phyloP scores from a whole-genome alignment of 2,113 vertebrate genomes.

The Uropsilus gracilis region DNA sequence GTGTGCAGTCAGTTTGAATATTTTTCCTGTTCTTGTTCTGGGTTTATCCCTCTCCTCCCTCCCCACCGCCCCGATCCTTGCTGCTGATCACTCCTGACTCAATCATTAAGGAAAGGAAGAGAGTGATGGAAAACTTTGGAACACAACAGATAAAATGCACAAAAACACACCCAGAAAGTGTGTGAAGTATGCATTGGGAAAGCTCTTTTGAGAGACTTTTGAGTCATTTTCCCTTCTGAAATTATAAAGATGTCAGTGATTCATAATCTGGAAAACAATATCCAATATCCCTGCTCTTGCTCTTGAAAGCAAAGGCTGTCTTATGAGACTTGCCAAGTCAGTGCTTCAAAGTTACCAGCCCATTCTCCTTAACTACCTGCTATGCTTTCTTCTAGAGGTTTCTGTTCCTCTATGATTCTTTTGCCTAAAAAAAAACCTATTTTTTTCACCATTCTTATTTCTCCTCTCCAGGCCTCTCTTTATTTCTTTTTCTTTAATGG shows the following conservation, averaged over 20 bases:
- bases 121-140: background rate
- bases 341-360: background rate
- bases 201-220: constrained; percentile 6
- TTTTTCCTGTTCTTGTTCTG: background rate
- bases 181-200: background rate
- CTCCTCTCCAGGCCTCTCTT: background rate
- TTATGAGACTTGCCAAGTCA: background rate
- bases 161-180: background rate
- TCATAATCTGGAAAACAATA: constrained; percentile 37
- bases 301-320: background rate
- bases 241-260: background rate
- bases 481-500: constrained; percentile 14
- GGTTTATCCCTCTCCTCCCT: background rate
- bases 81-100: background rate
- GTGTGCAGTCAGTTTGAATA: background rate
- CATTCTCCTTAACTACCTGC: constrained; percentile 14
- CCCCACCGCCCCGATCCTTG: background rate
- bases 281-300: background rate
- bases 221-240: constrained; percentile 18
- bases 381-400: background rate
- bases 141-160: background rate
- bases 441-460: constrained; percentile 4
- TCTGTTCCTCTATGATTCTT: constrained; percentile 54
- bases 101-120: background rate
- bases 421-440: constrained; percentile 49